These are phyloP conservation scores for Protodeltote pygarga DNA, from an alignment of 2,888 invertebrate genomes.

Conservation along the genomic window DNA sequence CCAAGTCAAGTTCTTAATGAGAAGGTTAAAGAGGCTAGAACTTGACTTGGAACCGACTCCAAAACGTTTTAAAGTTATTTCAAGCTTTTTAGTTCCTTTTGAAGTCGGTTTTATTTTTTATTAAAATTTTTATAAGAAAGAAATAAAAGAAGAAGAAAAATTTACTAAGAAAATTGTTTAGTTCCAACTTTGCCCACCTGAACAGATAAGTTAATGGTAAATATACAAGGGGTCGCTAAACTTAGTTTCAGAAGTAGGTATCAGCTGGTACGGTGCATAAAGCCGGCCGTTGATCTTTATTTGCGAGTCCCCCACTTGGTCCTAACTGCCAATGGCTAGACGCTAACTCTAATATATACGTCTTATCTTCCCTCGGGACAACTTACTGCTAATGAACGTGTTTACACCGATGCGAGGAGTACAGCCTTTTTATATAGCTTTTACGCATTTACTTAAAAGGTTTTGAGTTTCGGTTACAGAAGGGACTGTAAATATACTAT, in stretches of 20 bases:
- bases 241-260: constrained; percentile 71
- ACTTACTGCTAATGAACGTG: constrained; percentile 58
- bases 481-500: not conserved
- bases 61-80: too few relatives aligned
- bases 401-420: constrained; percentile 50
- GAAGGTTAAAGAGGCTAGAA: too few relatives aligned
- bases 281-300: constrained; percentile 78
- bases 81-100: too few relatives aligned
- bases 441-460: constrained; percentile 5
- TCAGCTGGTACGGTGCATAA: constrained; percentile 63
- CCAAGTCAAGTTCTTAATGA: too few relatives aligned
- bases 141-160: too few relatives aligned
- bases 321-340: constrained; percentile 56
- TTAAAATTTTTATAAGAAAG: too few relatives aligned
- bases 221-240: constrained; percentile 54
- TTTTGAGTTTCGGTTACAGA: not conserved
- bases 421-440: constrained; percentile 31
- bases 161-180: too few relatives aligned
- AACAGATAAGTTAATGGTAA: constrained; percentile 16
- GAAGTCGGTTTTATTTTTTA: too few relatives aligned
- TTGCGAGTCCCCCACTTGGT: constrained; percentile 58
- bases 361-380: constrained; percentile 63
- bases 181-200: not conserved
- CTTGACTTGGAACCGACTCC: too few relatives aligned
- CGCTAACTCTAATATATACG: constrained; percentile 62